Conservation (phyloP, 2,113 vertebrate genomes). For the Odontesthes bonariensis region DNA sequence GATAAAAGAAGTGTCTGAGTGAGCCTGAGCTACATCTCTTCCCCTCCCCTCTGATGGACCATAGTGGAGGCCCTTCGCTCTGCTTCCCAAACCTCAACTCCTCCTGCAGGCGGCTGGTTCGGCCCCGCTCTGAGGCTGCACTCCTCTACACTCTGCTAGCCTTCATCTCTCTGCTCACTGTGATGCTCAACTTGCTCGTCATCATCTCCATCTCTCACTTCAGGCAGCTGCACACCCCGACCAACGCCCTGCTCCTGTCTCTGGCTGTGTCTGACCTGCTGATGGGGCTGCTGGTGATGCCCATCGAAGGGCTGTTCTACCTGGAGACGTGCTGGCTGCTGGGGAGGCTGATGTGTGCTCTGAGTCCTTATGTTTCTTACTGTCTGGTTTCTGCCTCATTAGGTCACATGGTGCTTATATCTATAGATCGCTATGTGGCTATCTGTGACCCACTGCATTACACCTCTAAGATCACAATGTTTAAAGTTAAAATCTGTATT, state of each 20-base stretch:
- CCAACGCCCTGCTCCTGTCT: conserved; percentile 69
- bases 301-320: conserved; percentile 28
- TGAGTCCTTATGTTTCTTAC: conserved; percentile 39
- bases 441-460: conserved; percentile 57
- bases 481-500: too few relatives aligned
- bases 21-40: too few relatives aligned
- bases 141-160: conserved; percentile 35
- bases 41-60: conserved; percentile 14
- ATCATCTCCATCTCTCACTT: conserved; percentile 54
- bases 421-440: conserved; percentile 25
- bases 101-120: conserved; percentile 32
- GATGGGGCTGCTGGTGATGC: conserved; percentile 49
- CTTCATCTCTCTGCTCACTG: conserved; percentile 28
- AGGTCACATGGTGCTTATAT: conserved; percentile 55
- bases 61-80: neutral
- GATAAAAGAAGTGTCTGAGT: too few relatives aligned
- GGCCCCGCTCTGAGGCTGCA: neutral
- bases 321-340: conserved; percentile 52
- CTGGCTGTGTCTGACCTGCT: conserved; percentile 22
- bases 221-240: conserved; percentile 76
- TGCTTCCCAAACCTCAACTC: conserved; percentile 55
- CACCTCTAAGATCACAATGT: conserved; percentile 22
- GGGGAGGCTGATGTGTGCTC: conserved; percentile 39
- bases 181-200: conserved; percentile 42
- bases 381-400: accelerated